phyloP scores from a whole-genome alignment of 2,888 invertebrate genomes.

The Acanthoscelides obtectus region DNA sequence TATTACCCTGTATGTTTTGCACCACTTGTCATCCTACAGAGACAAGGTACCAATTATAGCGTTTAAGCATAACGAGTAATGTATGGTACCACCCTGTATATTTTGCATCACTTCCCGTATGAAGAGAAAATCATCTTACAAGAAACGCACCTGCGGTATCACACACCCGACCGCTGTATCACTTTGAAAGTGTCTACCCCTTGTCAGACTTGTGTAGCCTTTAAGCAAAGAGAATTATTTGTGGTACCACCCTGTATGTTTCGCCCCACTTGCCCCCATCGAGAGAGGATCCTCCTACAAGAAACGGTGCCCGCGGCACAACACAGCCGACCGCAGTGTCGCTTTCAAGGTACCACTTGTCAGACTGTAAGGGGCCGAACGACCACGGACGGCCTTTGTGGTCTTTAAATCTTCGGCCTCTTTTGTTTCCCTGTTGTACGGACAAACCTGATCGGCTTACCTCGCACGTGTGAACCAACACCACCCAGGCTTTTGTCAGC shows the following conservation, averaged over 20 bases:
- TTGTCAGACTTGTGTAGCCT: too few relatives aligned
- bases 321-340: neutral
- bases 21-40: too few relatives aligned
- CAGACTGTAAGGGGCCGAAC: neutral
- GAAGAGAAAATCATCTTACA: too few relatives aligned
- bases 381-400: neutral
- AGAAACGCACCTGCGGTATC: too few relatives aligned
- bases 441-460: neutral
- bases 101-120: too few relatives aligned
- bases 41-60: too few relatives aligned
- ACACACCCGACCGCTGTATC: too few relatives aligned
- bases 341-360: neutral
- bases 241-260: neutral
- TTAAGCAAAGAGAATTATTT: too few relatives aligned
- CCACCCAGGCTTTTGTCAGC: neutral
- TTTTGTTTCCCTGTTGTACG: neutral
- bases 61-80: too few relatives aligned
- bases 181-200: too few relatives aligned
- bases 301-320: neutral
- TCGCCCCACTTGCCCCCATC: neutral
- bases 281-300: neutral
- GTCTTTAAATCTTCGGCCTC: neutral
- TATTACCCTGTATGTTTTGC: too few relatives aligned
- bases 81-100: too few relatives aligned
- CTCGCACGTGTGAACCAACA: neutral